These are phyloP conservation scores for Cordilura impudica DNA, from an alignment of 2,888 invertebrate species.

Conservation along the genomic window DNA sequence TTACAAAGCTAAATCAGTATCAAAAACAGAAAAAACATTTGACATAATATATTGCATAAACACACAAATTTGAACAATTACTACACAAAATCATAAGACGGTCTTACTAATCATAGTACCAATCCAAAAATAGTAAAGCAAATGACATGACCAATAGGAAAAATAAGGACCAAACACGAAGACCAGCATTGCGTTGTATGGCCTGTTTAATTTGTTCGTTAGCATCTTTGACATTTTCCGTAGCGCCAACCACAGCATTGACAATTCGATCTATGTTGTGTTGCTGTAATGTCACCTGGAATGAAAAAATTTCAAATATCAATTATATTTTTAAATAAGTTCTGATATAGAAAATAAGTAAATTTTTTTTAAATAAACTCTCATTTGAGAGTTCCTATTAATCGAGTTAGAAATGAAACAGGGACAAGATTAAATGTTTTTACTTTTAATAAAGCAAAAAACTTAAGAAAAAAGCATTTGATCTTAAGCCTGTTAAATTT, in stretches of 20 bases:
- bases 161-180: constrained; percentile 96
- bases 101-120: constrained; percentile 91
- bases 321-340: too few relatives aligned
- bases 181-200: constrained; percentile 96
- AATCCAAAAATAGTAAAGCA: constrained; percentile 96
- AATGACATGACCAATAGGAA: constrained; percentile 97
- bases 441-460: too few relatives aligned
- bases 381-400: too few relatives aligned
- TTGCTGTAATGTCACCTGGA: constrained; percentile 91
- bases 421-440: too few relatives aligned
- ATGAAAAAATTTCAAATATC: not conserved
- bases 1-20: constrained; percentile 43
- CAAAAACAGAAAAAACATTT: constrained; percentile 18
- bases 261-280: constrained; percentile 94
- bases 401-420: too few relatives aligned
- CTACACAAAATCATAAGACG: not conserved
- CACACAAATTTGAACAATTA: not conserved
- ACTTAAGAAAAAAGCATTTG: too few relatives aligned
- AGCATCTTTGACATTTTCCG: constrained; percentile 96
- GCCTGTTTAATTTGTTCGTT: constrained; percentile 98
- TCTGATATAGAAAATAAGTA: too few relatives aligned
- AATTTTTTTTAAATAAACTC: too few relatives aligned
- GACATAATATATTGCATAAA: not conserved
- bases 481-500: too few relatives aligned
- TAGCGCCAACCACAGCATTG: constrained; percentile 92